Evolutionary conservation across 1,140 invertebrate species (phyloP), one percentile per base, ranked within the genome.

Genomic region (Oryctes rhinoceros): DNA sequence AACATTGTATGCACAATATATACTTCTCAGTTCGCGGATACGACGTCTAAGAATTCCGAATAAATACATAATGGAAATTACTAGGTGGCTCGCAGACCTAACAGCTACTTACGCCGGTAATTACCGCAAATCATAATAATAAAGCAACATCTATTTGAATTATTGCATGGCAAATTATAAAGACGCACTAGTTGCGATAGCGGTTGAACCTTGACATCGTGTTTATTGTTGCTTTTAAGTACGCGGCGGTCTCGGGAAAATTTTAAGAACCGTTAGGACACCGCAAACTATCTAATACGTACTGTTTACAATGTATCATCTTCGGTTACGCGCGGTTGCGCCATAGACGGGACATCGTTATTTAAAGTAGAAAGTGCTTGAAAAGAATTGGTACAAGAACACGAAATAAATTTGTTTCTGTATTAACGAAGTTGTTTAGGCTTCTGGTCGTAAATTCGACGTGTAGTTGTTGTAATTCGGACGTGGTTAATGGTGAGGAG

Each of bases 81-180:
- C 65, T 71, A 71, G 20, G 20, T 35, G 35, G 24, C 9, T 15
- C 20, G 18, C 9, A 71, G 11, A 13, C 10, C 18, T 71, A 71
- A 71, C 65, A 37, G 24, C 65, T 71, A 71, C 65, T 71, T 71
- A 71, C 18, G 35, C 18, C 24, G 37, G 35, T 71, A 71, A 71
- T 71, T 37, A 24, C 65, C 24, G 65, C 65, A 71, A 71, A 71
- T 71, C 24, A 71, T 71, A 71, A 71, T 71, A 71, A 71, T 71
- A 71, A 71, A 35, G 65, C 65, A 37, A 71, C 65, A 37, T 30
- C 11, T 37, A 71, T 35, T 30, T 71, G 65, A 71, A 71, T 71
- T 71, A 71, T 71, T 71, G 65, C 65, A 35, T 3, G 10, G 65
- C 65, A 71, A 71, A 71, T 71, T 71, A 71, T 71, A 71, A 44